Evolutionary conservation across 2,888 invertebrate species (phyloP), one percentile per base, ranked within the genome.

Genomic region (Neoscelio sp.): DNA sequence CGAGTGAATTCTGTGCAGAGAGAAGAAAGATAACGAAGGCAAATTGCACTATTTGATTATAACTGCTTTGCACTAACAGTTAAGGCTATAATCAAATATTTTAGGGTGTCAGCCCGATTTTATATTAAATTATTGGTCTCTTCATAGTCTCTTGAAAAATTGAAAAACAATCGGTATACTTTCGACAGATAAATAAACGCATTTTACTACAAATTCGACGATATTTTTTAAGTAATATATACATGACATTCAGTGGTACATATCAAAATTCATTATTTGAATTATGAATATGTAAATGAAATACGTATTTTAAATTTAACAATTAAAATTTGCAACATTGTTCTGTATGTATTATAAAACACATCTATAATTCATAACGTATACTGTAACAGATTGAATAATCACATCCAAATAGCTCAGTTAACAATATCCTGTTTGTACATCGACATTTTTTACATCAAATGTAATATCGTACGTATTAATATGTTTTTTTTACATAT

Each of bases 341-440:
- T 23, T 44, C 44, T 44, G 20, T 12, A 12, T 23, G 8, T 23
- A 23, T 23, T 44, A 12, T 23, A 44, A 44, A 40, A 44, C 23
- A 10, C 23, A 44, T 44, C 23, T 44, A 23, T 44, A 44, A 44
- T 44, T 44, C 44, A 44, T 44, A 44, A 23, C 18, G 23, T 23
- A 8, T 23, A 23, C 12, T 12, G 10, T 23, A 6, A 44, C 20
- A 44, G 20, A 23, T 44, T 23, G 10, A 44, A 18, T 23, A 44
- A 12, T 23, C 44, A 18, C 23, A 44, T 44, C 2, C 12, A 23
- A 44, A 44, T 15, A 4, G 38, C 15, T 33, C 1, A 4, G n/a
- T 33, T 33, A 10, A 12, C 33, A 33, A 12, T 10, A 4, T 10
- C 33, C n/a, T 10, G 33, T 33, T 2, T 10, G 4, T n/a, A 10